Base-by-base conservation (phyloP, 2,888 invertebrate genomes). In the Callinectes sapidus region DNA sequence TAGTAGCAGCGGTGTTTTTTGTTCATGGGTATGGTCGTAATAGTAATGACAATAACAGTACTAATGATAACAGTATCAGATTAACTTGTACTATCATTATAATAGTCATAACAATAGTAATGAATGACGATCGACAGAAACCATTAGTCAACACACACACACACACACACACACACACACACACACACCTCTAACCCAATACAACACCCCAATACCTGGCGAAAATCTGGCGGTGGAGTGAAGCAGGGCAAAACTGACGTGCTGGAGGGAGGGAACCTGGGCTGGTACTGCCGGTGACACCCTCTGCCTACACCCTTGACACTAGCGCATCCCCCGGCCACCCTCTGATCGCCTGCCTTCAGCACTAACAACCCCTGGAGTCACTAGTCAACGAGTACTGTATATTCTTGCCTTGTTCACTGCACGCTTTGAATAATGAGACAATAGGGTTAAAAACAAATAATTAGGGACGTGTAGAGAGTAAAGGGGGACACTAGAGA, bases 211-310 rank as follows among this genome's bases (percentile, higher is more conserved):
- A 6, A n/a, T 81, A 81, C 81, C 81, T 81, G 81, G 1, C 1
- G 48, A 87, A n/a, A 23, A 48, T 48, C 48, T 48, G 48, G 48
- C 8, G 14, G 89, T 89, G n/a, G 14, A 39, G 66, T n/a, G 89
- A 32, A 55, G 0, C 35, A n/a, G 71, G 39, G 18, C 48, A 48
- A 71, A 39, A 66, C 66, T 32, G 35, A 42, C 71, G 89, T 89
- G 89, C 71, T n/a, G 71, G n/a, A 89, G 89, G 39, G 42, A 89
- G 42, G 28, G 89, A 71, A 77, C 39, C 71, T 39, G 23, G 42
- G 23, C 10, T 61, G 89, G 71, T 48, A 89, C 71, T 89, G 71
- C 89, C 71, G 10, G 23, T n/a, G 35, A 32, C 81, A 35, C 61
- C 61, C 61, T 28, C 81, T 81, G 32, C 32, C 81, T 81, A 10